These are phyloP conservation scores for Myrmecophaga tridactyla DNA, from an alignment of 2,113 vertebrate genomes.

Conservation along the genomic window DNA sequence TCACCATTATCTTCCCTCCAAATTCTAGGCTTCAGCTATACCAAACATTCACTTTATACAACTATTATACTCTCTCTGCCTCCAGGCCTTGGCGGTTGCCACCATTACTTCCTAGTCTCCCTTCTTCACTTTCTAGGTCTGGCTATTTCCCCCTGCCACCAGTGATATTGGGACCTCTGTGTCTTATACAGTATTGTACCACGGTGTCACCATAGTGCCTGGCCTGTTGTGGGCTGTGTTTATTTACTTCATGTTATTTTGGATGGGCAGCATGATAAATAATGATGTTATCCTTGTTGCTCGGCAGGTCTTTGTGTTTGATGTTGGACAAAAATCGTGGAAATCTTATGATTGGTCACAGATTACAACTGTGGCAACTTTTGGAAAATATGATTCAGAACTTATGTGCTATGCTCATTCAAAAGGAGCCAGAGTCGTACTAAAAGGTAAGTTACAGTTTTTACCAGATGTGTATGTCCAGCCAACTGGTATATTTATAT, in stretches of 20 bases:
- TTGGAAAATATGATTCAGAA: constrained; percentile 92
- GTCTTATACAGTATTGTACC: neutral
- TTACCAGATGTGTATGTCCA: neutral
- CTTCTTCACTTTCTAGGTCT: neutral
- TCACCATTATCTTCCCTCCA: neutral
- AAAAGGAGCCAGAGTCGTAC: constrained; percentile 89
- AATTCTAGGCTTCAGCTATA: neutral
- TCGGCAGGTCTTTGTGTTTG: constrained; percentile 92
- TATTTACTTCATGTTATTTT: neutral
- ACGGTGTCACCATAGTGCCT: neutral
- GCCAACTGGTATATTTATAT: neutral
- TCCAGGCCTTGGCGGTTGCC: neutral
- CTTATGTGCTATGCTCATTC: constrained; percentile 95
- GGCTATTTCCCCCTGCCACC: neutral
- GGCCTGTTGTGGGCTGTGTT: neutral
- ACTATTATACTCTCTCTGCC: neutral
- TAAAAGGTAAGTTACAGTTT: constrained; percentile 88
- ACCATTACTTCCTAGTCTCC: neutral
- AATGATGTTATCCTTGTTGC: neutral
- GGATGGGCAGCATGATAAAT: neutral
- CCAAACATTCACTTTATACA: neutral
- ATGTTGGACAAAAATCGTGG: constrained; percentile 91
- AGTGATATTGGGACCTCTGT: neutral
- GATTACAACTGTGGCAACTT: constrained; percentile 92
- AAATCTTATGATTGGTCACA: constrained; percentile 94